Conservation (phyloP, 2,797 vertebrate species). For the Pristis pectinata region DNA sequence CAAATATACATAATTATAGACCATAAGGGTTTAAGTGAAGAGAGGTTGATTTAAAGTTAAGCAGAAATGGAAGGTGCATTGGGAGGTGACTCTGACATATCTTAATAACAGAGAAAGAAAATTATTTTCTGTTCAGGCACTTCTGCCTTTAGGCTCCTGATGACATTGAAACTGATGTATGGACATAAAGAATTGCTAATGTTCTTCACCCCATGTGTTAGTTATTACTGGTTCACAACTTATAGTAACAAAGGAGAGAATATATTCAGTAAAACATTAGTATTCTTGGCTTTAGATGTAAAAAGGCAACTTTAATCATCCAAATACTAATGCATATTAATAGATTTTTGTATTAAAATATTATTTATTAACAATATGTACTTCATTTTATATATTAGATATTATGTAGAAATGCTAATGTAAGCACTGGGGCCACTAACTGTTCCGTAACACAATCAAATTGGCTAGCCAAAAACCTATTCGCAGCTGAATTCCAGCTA, state of each 20-base stretch:
- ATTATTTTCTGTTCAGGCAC: conserved; percentile 56
- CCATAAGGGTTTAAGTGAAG: not conserved
- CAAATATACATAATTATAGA: not conserved
- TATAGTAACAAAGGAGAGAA: conserved; percentile 54
- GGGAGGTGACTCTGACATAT: conserved; percentile 13
- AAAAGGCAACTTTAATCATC: conserved; percentile 68
- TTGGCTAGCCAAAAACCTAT: not conserved
- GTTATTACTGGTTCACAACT: conserved; percentile 58
- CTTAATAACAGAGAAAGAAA: conserved; percentile 48
- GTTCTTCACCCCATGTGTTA: conserved; percentile 49
- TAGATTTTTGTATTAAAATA: conserved; percentile 61
- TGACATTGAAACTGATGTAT: conserved; percentile 57
- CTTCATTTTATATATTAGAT: conserved; percentile 64
- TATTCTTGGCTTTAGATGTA: conserved; percentile 61
- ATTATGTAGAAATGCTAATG: conserved; percentile 52
- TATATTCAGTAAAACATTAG: conserved; percentile 60
- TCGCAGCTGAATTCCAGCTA: conserved; percentile 1
- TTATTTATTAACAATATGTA: conserved; percentile 59
- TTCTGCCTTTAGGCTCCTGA: conserved; percentile 56
- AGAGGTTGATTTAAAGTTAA: not conserved
- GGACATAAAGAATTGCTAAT: conserved; percentile 58
- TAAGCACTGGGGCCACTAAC: not conserved
- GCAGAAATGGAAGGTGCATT: not conserved
- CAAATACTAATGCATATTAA: conserved; percentile 58
- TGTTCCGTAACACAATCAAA: not conserved